phyloP scores from a whole-genome alignment of 64 coral and sea anemone species.

The Stichodactyla helianthus region DNA sequence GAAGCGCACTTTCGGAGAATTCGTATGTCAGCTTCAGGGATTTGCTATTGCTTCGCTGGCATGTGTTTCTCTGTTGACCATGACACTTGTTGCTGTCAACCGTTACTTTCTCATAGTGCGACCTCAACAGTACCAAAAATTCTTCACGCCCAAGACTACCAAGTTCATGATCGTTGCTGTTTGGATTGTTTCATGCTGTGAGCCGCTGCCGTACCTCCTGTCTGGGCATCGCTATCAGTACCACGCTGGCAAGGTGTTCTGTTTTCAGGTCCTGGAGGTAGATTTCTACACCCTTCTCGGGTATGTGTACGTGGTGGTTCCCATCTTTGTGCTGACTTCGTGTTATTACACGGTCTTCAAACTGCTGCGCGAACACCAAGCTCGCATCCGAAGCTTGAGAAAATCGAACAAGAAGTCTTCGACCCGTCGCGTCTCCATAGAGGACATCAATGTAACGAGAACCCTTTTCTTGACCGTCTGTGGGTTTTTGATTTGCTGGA shows the following conservation, averaged over 20 bases:
- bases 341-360: constrained; percentile 55
- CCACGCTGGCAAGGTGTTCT: constrained; percentile 65
- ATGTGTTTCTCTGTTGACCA: constrained; percentile 54
- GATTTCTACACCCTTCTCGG: constrained; percentile 53
- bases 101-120: constrained; percentile 58
- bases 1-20: constrained; percentile 50
- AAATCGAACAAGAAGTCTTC: constrained; percentile 13
- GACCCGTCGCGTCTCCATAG: constrained; percentile 23
- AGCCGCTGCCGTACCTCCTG: constrained; percentile 42
- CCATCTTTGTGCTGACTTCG: constrained; percentile 37
- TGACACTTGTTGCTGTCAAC: constrained; percentile 56
- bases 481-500: constrained; percentile 54
- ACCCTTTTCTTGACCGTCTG: constrained; percentile 60
- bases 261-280: constrained; percentile 58
- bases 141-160: constrained; percentile 38
- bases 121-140: constrained; percentile 43
- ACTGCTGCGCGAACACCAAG: constrained; percentile 36
- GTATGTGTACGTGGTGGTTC: constrained; percentile 45
- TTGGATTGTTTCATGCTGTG: constrained; percentile 37
- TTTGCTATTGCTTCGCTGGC: constrained; percentile 38
- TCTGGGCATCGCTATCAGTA: constrained; percentile 48
- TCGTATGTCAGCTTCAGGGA: constrained; percentile 59
- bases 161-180: constrained; percentile 37
- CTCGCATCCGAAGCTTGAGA: constrained; percentile 27
- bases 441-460: constrained; percentile 60